phyloP scores from a whole-genome alignment of 2,888 invertebrate species.

The Nasonovia ribisnigri region DNA sequence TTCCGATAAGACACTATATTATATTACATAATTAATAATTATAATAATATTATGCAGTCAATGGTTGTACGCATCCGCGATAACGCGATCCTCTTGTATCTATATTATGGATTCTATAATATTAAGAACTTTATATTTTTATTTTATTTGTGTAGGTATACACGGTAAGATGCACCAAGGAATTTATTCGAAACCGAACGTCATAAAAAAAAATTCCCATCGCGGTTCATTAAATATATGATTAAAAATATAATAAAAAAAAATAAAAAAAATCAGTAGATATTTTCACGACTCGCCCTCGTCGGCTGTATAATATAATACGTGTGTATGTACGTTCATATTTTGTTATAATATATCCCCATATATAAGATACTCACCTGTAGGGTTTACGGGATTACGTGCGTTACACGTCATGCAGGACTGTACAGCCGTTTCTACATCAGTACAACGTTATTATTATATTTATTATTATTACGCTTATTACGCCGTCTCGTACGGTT shows the following conservation, averaged over 20 bases:
- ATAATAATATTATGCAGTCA: too few species aligned
- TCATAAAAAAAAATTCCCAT: not conserved
- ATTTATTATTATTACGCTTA: not conserved
- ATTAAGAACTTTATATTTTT: not conserved
- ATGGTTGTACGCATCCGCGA: not conserved
- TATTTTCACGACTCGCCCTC: not conserved
- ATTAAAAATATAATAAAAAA: not conserved
- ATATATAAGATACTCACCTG: not conserved
- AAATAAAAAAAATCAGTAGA: not conserved
- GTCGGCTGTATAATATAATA: not conserved
- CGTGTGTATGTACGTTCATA: not conserved
- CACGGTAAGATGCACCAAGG: not conserved
- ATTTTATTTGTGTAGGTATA: not conserved
- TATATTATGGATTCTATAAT: too few species aligned
- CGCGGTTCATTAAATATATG: not conserved
- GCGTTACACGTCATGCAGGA: not conserved
- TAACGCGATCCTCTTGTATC: not conserved
- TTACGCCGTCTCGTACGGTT: not conserved
- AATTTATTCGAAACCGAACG: not conserved
- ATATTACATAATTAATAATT: not conserved
- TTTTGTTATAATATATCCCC: not conserved
- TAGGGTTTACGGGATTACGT: not conserved
- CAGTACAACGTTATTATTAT: not conserved
- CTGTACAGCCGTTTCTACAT: not conserved
- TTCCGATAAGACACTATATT: not conserved